Base-by-base conservation (phyloP, 2,113 vertebrate genomes). In the Corydoras maculifer region DNA sequence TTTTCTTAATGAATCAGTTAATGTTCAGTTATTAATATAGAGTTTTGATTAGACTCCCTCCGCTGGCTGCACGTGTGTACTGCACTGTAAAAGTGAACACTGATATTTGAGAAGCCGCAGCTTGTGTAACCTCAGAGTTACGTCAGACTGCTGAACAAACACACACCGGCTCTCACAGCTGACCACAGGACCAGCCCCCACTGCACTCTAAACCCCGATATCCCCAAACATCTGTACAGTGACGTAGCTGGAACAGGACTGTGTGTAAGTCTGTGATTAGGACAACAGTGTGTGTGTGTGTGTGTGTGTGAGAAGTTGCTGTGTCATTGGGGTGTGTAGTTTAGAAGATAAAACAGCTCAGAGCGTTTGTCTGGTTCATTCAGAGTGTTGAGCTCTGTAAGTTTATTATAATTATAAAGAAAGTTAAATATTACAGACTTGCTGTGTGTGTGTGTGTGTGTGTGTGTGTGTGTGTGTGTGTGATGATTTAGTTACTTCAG, bases 41-140 rank as follows among this genome's bases (percentile, higher is more conserved):
- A 55, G 53, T 78, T 32, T 72, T 75, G 62, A 57, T 69, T 65
- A 1, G 8, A 0, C 49, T 74, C 67, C 82, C 85, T 73, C 75
- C 58, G 59, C 68, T 83, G 77, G 79, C 62, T 0, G 11, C 55
- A 62, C 25, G 62, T 3, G 2, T n/a, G 0, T 65, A 65, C 69
- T 74, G 77, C 85, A 68, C 35, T 75, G 15, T 31, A 14, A 14
- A 35, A 35, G 30, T 43, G 18, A 59, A 60, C n/a, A 74, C 32
- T 77, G 78, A 73, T 74, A 79, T 68, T 64, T 63, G 60, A 67
- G 54, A 65, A 59, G 48, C 86, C 86, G 86, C 86, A 86, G 78
- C 72, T 88, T 89, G 84, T 76, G 82, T 84, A 90, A 90, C 70
- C 35, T 31, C 5, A 30, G 51, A 29, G 29, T 70, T 67, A 71